A percentile compares a stretch with the other conserved stretches of the same genome.
Conservation (phyloP, 2,797 vertebrate genomes). For the Pseudomugil gertrudae region DNA sequence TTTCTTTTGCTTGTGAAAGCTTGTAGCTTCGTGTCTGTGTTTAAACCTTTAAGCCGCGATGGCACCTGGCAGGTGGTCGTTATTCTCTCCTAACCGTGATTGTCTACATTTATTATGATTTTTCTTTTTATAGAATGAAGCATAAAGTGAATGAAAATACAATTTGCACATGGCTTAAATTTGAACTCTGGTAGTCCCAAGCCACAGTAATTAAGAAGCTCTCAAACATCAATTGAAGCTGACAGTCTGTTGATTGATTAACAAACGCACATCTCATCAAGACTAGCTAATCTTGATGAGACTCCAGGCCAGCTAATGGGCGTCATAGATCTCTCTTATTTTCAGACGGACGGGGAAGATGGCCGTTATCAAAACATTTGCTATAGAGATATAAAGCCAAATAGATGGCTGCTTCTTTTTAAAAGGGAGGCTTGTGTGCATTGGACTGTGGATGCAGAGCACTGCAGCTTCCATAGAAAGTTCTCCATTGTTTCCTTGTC, state of each 20-base stretch:
- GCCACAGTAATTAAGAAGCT: conserved; percentile 62
- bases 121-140: conserved; percentile 53
- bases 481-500: conserved; percentile 79
- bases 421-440: conserved; percentile 48
- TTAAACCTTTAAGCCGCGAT: conserved; percentile 37
- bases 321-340: conserved; percentile 67
- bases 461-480: conserved; percentile 75
- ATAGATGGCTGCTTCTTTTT: conserved; percentile 51
- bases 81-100: conserved; percentile 49
- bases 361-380: conserved; percentile 48
- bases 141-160: conserved; percentile 51
- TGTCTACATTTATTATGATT: conserved; percentile 44
- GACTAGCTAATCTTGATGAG: conserved; percentile 60
- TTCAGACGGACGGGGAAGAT: conserved; percentile 42
- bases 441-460: conserved; percentile 56
- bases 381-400: conserved; percentile 52
- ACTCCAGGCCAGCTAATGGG: conserved; percentile 65
- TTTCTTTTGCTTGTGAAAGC: conserved; percentile 9
- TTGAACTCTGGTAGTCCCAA: conserved; percentile 43
- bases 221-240: conserved; percentile 55
- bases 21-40: conserved; percentile 30
- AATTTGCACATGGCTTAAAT: conserved; percentile 47
- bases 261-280: conserved; percentile 44
- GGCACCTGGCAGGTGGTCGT: conserved; percentile 50
- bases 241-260: conserved; percentile 66